Evolutionary conservation across 2,888 invertebrate species (phyloP).

Genomic region (Pogonocherus hispidulus): DNA sequence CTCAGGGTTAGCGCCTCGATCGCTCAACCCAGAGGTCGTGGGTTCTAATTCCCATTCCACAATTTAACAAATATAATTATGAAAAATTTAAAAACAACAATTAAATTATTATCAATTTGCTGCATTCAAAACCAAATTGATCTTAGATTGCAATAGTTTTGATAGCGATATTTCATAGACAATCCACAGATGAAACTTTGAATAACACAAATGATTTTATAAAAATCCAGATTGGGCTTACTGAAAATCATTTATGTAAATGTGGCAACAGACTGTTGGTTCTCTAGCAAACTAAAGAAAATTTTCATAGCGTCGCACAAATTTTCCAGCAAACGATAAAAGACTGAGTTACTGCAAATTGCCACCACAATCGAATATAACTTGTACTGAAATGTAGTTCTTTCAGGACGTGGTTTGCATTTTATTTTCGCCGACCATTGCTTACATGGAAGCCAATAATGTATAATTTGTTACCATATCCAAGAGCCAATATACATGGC

Average conservation of each 20-base stretch:
- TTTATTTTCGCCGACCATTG: conserved; percentile 20
- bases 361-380: conserved; percentile 46
- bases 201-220: conserved; percentile 9
- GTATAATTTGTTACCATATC: conserved; percentile 9
- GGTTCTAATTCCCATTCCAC: no score
- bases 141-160: no score
- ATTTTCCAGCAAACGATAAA: conserved; percentile 38
- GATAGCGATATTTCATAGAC: no score
- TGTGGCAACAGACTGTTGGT: conserved; percentile 29
- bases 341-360: conserved; percentile 51
- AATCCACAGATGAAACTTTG: no score
- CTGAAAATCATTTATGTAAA: conserved; percentile 31
- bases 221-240: conserved; percentile 13
- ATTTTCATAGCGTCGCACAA: conserved; percentile 36
- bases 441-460: conserved; percentile 3
- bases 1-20: no score
- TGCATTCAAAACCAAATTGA: no score
- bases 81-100: no score
- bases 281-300: conserved; percentile 28
- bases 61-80: no score
- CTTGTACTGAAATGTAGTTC: conserved; percentile 35
- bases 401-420: conserved; percentile 34
- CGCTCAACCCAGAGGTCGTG: no score
- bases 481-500: background rate
- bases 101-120: no score